These are phyloP conservation scores for Pandemis cinnamomeana DNA, from an alignment of 2,888 invertebrate genomes.

Conservation along the genomic window DNA sequence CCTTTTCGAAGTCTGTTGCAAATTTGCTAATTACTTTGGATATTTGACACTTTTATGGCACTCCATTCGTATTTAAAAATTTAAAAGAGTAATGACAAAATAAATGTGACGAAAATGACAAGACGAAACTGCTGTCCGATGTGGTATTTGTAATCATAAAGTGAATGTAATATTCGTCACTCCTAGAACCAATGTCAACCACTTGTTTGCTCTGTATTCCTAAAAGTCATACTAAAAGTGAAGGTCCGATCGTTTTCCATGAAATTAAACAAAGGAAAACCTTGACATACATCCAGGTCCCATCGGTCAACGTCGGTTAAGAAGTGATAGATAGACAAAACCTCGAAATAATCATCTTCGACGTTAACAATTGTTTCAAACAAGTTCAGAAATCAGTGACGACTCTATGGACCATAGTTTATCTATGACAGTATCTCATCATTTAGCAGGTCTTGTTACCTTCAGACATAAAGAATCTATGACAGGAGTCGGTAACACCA, in stretches of 20 bases:
- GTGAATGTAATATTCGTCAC: too few relatives aligned
- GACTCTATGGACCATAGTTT: background rate
- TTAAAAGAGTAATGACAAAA: background rate
- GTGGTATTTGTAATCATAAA: too few relatives aligned
- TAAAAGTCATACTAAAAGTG: slow-evolving; percentile 33
- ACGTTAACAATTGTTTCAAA: slow-evolving; percentile 11
- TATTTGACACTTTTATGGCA: too few relatives aligned
- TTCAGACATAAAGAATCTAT: too few relatives aligned
- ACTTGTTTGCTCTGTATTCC: slow-evolving; percentile 26
- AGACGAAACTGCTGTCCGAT: background rate
- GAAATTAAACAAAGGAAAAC: slow-evolving; percentile 47
- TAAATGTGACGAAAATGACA: background rate
- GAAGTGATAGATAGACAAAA: slow-evolving; percentile 14
- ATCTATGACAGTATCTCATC: slow-evolving; percentile 2
- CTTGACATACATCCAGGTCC: slow-evolving; percentile 60
- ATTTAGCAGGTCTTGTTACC: background rate
- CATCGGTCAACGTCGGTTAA: slow-evolving; percentile 45
- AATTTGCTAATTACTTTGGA: too few relatives aligned
- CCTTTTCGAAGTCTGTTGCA: too few relatives aligned
- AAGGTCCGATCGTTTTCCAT: slow-evolving; percentile 30
- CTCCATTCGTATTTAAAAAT: too few relatives aligned
- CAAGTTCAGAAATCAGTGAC: background rate
- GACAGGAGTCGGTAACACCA: too few relatives aligned
- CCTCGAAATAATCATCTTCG: background rate
- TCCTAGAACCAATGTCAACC: slow-evolving; percentile 7